Base-by-base conservation (phyloP, 2,113 vertebrate species). In the Hyperopisus bebe region DNA sequence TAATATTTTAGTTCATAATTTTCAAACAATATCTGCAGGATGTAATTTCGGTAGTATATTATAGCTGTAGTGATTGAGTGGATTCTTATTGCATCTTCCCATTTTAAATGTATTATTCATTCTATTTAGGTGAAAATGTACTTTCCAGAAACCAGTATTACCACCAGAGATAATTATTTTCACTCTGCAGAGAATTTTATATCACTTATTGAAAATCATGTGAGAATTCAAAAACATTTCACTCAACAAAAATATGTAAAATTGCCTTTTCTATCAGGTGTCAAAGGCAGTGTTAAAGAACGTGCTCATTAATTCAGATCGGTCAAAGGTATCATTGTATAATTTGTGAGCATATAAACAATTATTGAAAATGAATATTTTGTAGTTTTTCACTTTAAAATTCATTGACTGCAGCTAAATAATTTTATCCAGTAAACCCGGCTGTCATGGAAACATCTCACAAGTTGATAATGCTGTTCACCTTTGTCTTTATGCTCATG, bases 101-200 rank as follows among this genome's bases (percentile, higher is more conserved):
- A 80, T 35, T 80, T 80, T 19, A 80, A 80, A 80, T 80, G 13
- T 42, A 80, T 80, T 80, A 80, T 42, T 42, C 74, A 80, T 80
- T 42, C 74, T 80, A 19, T 80, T 86, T 86, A 11, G 47, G 46
- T 27, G 44, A 85, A n/a, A 85, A 85, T 50, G 46, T 85, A 47
- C 88, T 80, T 74, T 80, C 7, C 44, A 19, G 21, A 47, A 70
- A 88, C 11, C 27, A 44, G 47, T 86, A 21, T 70, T 80, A 89
- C 91, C 83, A 80, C n/a, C 74, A 80, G 74, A 42, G 35, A 42
- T 42, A 80, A 39, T 80, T 80, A 80, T 80, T 39, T 42, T 80
- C 13, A 39, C 70, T 39, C 70, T 77, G 70, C 35, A 80, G 35
- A 42, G 74, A 80, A 17, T 77, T 77, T 35, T 39, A 39, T 39